phyloP scores from a whole-genome alignment of 2,797 vertebrate species.

The Danio albolineatus region DNA sequence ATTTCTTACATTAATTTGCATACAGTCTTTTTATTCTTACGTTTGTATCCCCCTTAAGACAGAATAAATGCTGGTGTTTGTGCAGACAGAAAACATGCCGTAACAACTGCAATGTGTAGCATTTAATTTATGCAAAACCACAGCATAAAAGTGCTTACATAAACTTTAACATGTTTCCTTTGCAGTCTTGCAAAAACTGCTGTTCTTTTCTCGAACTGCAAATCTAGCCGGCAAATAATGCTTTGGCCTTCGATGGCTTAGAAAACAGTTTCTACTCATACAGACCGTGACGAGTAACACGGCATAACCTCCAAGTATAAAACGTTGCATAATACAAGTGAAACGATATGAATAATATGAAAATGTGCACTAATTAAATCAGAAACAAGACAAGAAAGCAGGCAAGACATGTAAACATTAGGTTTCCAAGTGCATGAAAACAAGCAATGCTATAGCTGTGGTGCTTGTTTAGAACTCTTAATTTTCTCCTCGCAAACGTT shows the following conservation, averaged over 20 bases:
- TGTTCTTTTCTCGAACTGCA: conserved; percentile 20
- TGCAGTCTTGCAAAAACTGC: neutral
- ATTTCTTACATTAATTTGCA: neutral
- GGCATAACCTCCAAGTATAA: conserved; percentile 11
- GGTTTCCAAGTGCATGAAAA: neutral
- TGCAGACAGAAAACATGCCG: neutral
- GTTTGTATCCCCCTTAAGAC: neutral
- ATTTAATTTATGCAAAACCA: neutral
- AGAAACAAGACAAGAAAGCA: conserved; percentile 5
- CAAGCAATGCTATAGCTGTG: neutral
- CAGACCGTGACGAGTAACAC: neutral
- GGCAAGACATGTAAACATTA: conserved; percentile 16
- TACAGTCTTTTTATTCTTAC: neutral
- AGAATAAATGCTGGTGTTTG: neutral
- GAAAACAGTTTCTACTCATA: neutral
- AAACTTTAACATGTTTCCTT: neutral
- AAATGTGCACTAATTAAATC: conserved; percentile 25
- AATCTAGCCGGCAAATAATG: conserved; percentile 20
- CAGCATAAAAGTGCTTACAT: conserved; percentile 4
- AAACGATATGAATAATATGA: conserved; percentile 11
- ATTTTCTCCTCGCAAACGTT: neutral
- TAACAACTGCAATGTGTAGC: neutral
- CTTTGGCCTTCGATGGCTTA: conserved; percentile 20
- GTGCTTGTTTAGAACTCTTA: neutral
- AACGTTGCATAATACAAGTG: conserved; percentile 28